Base-by-base conservation (phyloP, 2,797 vertebrate species). In the Gallinago stenura region DNA sequence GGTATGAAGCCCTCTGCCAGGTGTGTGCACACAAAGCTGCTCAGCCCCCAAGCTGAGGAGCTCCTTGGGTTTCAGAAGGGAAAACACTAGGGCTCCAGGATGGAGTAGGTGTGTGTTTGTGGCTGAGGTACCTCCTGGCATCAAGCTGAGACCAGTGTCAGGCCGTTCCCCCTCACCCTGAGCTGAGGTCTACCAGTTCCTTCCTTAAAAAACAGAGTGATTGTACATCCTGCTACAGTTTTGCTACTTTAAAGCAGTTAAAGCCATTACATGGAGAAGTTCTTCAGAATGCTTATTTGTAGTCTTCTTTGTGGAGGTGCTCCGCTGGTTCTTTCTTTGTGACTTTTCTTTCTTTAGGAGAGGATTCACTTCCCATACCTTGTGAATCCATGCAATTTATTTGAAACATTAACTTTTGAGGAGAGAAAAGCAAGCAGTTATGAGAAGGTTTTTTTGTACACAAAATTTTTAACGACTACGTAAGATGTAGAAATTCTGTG, bases 51-150 rank as follows among this genome's bases (percentile, higher is more conserved):
- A 65, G 20, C 30, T 7, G 5, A 53, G 41, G 21, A 84, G 17
- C 31, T 64, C 10, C 35, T 33, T 43, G 31, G 25, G 7, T 41
- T 53, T 75, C 7, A 1, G 45, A 76, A 30, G 21, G 13, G 16
- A 76, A 82, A 41, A 7, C 33, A 3, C 0, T 4, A 1, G 31
- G 30, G 13, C 2, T 3, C 33, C 22, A 53, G 78, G 45, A 4
- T 1, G 8, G 60, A 37, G 28, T 0, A 21, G 45, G 19, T 0
- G 1, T 12, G 25, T n/a, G 14, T 3, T 2, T 66, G 30, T 1
- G 12, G 50, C 65, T 77, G 46, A 2, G 7, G 18, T 9, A 20
- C 43, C 33, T 83, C 33, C 41, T 2, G 2, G 41, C 35, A 77
- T 39, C 30, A 22, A 30, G n/a, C 33, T 56, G 71, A 79, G 41